Conservation (phyloP, 2,113 vertebrate genomes). For the Anser cygnoides region DNA sequence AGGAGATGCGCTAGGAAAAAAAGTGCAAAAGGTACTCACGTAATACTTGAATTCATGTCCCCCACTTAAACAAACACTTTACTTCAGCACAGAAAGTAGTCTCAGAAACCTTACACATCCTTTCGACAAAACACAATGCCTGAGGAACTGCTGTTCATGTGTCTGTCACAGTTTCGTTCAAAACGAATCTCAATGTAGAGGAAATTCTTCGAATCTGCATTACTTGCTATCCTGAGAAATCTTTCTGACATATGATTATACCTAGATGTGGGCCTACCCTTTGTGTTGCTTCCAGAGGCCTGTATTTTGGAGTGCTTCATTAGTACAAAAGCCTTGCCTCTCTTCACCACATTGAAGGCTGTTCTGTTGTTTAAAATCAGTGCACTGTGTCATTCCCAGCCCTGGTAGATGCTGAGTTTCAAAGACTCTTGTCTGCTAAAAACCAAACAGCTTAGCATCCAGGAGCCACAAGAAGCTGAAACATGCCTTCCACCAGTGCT, state of each 20-base stretch:
- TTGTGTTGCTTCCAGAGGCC: neutral
- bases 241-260: neutral
- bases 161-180: neutral
- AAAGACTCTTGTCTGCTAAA: neutral
- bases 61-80: neutral
- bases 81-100: neutral
- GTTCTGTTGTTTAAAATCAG: neutral
- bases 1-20: neutral
- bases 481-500: neutral
- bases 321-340: neutral
- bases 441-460: neutral
- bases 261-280: neutral
- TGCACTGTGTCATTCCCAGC: neutral
- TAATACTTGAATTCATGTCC: neutral
- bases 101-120: neutral
- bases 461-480: neutral
- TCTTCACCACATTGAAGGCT: neutral
- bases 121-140: neutral
- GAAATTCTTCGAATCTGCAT: neutral
- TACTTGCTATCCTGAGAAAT: neutral
- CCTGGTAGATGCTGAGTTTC: neutral
- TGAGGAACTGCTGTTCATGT: neutral
- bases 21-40: neutral
- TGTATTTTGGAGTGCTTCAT: rapidly evolving
- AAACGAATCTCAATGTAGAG: neutral